Evolutionary conservation across 2,888 invertebrate species (phyloP).

Genomic region (Dryomyza anilis): DNA sequence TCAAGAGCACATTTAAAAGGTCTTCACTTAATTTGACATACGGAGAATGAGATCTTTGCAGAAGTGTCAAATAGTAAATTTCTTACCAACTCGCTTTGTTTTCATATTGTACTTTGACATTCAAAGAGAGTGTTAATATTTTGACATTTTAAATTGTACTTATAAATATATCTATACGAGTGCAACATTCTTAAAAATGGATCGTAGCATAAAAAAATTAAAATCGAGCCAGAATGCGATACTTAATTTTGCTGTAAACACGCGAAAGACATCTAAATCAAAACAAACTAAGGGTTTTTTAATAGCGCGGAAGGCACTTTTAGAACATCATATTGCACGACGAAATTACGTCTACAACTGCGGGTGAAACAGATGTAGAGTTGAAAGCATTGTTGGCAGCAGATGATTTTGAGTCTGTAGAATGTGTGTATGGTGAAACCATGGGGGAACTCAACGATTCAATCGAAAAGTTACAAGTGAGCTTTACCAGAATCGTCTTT

Average conservation of each 20-base stretch:
- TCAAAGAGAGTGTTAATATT: too few relatives aligned
- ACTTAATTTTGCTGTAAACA: neutral
- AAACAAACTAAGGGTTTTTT: slow-evolving; percentile 7
- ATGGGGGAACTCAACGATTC: slow-evolving; percentile 17
- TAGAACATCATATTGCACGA: neutral
- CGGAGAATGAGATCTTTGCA: too few relatives aligned
- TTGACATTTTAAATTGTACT: neutral
- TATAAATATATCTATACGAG: neutral
- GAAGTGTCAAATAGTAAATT: too few relatives aligned
- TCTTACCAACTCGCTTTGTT: neutral
- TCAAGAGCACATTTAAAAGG: too few relatives aligned
- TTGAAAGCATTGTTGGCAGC: neutral
- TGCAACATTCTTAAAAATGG: neutral
- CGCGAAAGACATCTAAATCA: neutral
- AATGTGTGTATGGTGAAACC: slow-evolving; percentile 4
- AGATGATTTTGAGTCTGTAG: neutral
- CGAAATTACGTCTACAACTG: neutral
- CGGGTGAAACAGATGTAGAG: neutral
- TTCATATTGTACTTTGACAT: neutral
- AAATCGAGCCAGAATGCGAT: neutral
- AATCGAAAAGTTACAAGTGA: neutral
- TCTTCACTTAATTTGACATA: too few relatives aligned
- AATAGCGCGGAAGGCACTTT: neutral
- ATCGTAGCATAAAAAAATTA: neutral
- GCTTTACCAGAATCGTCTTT: neutral